Base-by-base conservation (phyloP, 2,888 invertebrate species). In the Lithophane ornitopus region DNA sequence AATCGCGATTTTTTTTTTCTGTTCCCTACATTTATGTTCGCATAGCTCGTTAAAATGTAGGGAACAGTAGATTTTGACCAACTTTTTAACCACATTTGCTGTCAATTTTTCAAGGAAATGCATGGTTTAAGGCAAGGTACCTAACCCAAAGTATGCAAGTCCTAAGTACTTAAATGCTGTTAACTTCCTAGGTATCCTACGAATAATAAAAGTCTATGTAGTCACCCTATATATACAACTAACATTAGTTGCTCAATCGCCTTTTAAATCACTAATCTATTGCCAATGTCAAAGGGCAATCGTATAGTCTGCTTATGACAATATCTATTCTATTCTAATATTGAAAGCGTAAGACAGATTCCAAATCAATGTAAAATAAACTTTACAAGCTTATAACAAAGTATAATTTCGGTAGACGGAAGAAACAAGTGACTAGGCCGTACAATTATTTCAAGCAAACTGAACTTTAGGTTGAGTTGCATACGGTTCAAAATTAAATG, bases 251-350 rank as follows among this genome's bases (percentile, higher is more conserved):
- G 46, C 11, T 52, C 16, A 58, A 28, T 49, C 28, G 4, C 28
- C 16, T 28, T 73, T 84, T 89, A 84, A 79, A 84, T 89, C 87
- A 89, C 82, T 77, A 66, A 82, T 76, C 84, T 85, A 87, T 87
- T 89, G 28, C 65, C 68, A 65, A 71, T 86, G 88, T 87, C 88
- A 89, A 76, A 88, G 82, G 85, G 85, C 86, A 78, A 83, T 76
- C 74, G 63, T 6, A 34, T 63, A 80, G 81, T 81, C 81, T 88
- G 86, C 76, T 79, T 76, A 78, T 84, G 80, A 85, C 86, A 86
- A 69, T 70, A n/a, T n/a, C n/a, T n/a, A n/a, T n/a, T n/a, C n/a
- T n/a, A n/a, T n/a, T n/a, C n/a, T n/a, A n/a, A n/a, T n/a, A 83
- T 75, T 79, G 66, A 75, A 26, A 68, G 26, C 8, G 34, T 49